Conservation (phyloP, 2,888 invertebrate species). For the Ligdia adustata region DNA sequence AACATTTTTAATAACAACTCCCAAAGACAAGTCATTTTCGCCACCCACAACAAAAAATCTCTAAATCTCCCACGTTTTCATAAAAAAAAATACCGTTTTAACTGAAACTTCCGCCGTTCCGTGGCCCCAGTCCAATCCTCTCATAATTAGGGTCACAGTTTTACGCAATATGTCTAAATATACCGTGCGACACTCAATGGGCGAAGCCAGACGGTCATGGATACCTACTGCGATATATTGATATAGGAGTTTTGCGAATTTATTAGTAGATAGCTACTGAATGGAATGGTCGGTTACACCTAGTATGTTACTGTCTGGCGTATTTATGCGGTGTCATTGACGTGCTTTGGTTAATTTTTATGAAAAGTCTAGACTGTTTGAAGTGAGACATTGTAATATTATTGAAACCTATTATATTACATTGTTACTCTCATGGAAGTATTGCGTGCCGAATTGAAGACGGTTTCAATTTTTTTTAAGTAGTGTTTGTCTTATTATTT, state of each 20-base stretch:
- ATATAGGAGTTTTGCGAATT: constrained; percentile 6
- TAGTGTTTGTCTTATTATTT: too few relatives aligned
- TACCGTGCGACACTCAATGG: constrained; percentile 61
- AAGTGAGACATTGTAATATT: too few relatives aligned
- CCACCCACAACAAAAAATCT: constrained; percentile 15
- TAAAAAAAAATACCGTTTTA: constrained; percentile 32
- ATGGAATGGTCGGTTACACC: not conserved
- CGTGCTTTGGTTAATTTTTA: too few relatives aligned
- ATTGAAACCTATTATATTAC: too few relatives aligned
- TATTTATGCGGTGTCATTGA: too few relatives aligned
- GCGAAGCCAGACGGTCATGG: constrained; percentile 47
- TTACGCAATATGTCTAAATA: constrained; percentile 73
- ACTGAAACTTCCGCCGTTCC: constrained; percentile 36
- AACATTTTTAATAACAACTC: not conserved
- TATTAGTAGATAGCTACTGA: constrained; percentile 3
- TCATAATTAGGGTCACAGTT: constrained; percentile 74
- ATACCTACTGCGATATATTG: constrained; percentile 24
- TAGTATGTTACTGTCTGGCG: too few relatives aligned
- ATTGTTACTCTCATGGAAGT: too few relatives aligned
- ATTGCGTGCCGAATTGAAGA: too few relatives aligned
- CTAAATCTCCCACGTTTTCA: constrained; percentile 24
- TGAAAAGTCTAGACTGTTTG: too few relatives aligned
- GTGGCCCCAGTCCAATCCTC: constrained; percentile 64
- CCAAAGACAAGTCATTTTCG: not conserved
- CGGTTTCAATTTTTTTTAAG: too few relatives aligned